Percentiles rank a stretch among this genome's conserved stretches.
phyloP scores from a whole-genome alignment of 1,140 invertebrate genomes.

The Drosophila melanica region DNA sequence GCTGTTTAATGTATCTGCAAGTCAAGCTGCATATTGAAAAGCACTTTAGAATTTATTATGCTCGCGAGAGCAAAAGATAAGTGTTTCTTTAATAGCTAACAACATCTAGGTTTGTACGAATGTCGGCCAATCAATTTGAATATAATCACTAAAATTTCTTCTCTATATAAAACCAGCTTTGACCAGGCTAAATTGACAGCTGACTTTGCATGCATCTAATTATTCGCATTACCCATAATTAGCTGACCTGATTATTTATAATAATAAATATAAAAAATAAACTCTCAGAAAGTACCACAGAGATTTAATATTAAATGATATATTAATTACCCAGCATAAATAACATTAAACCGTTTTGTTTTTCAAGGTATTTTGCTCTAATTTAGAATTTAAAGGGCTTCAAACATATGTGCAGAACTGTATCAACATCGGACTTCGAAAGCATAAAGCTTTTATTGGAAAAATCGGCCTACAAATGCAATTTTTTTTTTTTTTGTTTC shows the following conservation, averaged over 20 bases:
- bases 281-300: no score
- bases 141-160: background rate
- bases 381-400: no score
- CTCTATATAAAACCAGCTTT: conserved; percentile 4
- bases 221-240: background rate
- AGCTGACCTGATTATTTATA: conserved; percentile 18
- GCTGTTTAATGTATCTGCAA: conserved; percentile 49
- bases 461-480: no score
- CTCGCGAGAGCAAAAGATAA: conserved; percentile 44
- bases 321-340: no score
- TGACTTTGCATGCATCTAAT: conserved; percentile 23
- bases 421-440: no score
- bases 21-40: conserved; percentile 57
- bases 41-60: conserved; percentile 59
- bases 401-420: no score
- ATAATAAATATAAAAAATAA: background rate
- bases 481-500: no score
- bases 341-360: no score
- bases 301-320: no score
- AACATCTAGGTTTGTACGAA: conserved; percentile 11
- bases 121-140: conserved; percentile 32
- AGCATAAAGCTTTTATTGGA: no score
- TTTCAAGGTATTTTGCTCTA: no score
- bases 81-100: conserved; percentile 66
- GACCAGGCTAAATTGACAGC: conserved; percentile 4